Percentiles rank a stretch among this genome's conserved stretches.
These are phyloP conservation scores for Eristalinus aeneus DNA, from an alignment of 2,888 invertebrate species.

Conservation along the genomic window DNA sequence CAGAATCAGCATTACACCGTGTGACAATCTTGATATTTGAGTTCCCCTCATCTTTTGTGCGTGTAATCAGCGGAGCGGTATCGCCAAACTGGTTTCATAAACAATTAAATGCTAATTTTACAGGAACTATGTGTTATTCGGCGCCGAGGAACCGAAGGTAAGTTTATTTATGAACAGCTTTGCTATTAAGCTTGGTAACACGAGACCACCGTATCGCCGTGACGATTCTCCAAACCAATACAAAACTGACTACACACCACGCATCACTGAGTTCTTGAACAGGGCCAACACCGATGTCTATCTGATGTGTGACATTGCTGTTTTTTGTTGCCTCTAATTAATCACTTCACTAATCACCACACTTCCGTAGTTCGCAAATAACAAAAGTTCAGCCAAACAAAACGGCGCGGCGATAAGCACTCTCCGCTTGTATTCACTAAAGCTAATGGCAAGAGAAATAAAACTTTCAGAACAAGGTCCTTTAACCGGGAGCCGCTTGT, in stretches of 20 bases:
- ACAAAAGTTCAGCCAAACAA: background rate
- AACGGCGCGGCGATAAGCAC: too few species aligned
- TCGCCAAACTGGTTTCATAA: constrained; percentile 5
- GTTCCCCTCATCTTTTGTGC: background rate
- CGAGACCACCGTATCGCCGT: background rate
- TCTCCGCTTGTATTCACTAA: background rate
- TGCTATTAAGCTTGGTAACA: background rate
- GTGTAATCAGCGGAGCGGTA: background rate
- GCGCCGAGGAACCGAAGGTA: constrained; percentile 1
- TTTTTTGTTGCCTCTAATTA: background rate
- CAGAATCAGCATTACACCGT: constrained; percentile 8
- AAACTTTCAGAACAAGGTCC: constrained; percentile 18
- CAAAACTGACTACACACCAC: background rate
- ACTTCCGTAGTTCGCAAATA: constrained; percentile 29
- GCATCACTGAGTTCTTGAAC: background rate
- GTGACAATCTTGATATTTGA: constrained; percentile 27
- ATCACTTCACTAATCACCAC: constrained; percentile 44
- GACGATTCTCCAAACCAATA: background rate
- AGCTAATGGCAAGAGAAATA: background rate
- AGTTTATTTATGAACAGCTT: background rate
- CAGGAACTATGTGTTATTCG: constrained; percentile 29
- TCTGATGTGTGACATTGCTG: constrained; percentile 6
- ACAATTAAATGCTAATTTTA: constrained; percentile 9
- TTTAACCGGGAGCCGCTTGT: constrained; percentile 10
- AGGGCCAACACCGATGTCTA: background rate